phyloP scores from a whole-genome alignment of 1,140 invertebrate genomes.

The Sarcophaga bullata region DNA sequence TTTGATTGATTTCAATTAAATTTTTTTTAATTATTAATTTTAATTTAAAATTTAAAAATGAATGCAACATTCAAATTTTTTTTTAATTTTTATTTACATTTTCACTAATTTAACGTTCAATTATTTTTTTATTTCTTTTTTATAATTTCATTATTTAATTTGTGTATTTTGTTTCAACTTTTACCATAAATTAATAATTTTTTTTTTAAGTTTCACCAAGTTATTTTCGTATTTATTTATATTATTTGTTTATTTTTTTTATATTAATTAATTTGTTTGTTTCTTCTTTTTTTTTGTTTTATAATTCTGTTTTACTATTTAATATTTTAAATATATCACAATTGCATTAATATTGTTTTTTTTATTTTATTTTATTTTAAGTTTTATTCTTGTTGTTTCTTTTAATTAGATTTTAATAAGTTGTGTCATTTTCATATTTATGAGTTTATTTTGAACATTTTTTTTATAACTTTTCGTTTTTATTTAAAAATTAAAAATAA shows the following conservation, averaged over 20 bases:
- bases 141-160: neutral
- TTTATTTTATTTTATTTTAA: constrained; percentile 3
- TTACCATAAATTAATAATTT: constrained; percentile 32
- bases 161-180: constrained; percentile 38
- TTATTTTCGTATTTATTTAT: constrained; percentile 9
- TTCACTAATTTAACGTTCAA: constrained; percentile 33
- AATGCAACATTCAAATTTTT: constrained; percentile 35
- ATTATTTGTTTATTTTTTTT: neutral
- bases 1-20: neutral
- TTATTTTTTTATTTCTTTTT: constrained; percentile 25
- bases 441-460: constrained; percentile 22
- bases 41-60: constrained; percentile 5
- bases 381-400: neutral
- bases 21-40: neutral
- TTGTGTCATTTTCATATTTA: constrained; percentile 4
- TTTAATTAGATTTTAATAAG: neutral
- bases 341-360: constrained; percentile 44
- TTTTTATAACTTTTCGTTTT: constrained; percentile 24
- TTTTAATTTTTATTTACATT: neutral
- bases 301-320: neutral
- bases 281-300: neutral
- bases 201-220: constrained; percentile 25
- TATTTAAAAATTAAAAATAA: neutral
- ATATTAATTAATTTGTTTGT: neutral
- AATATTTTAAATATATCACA: constrained; percentile 38